Conservation (phyloP, 2,797 vertebrate species). For the Rhinophrynus dorsalis region DNA sequence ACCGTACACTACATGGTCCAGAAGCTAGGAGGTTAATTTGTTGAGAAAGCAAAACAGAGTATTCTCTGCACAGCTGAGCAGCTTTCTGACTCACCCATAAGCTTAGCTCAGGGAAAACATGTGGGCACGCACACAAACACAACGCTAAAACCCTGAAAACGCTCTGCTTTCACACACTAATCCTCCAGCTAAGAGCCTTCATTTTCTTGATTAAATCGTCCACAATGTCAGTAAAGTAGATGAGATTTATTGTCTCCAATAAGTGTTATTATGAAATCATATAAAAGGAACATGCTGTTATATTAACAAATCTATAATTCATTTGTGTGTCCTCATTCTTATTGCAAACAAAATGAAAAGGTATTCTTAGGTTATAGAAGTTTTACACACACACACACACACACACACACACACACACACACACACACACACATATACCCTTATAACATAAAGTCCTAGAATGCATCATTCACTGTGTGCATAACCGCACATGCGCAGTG, state of each 20-base stretch:
- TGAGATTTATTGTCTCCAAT: background rate
- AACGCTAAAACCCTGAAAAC: constrained; percentile 23
- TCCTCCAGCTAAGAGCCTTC: constrained; percentile 43
- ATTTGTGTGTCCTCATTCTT: background rate
- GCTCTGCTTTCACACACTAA: constrained; percentile 23
- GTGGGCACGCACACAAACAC: constrained; percentile 16
- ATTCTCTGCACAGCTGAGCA: constrained; percentile 12
- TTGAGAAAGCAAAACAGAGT: background rate
- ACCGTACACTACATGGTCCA: background rate
- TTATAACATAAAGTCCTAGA: no score
- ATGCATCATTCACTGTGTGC: no score
- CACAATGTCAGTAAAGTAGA: constrained; percentile 24
- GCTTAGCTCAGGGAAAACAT: constrained; percentile 10
- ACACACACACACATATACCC: no score
- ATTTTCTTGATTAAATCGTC: constrained; percentile 50
- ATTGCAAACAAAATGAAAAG: background rate
- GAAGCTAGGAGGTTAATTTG: background rate
- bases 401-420: no score
- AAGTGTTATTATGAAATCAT: constrained; percentile 22
- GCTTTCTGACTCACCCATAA: constrained; percentile 29
- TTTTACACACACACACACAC: no score
- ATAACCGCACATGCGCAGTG: no score
- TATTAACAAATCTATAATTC: background rate
- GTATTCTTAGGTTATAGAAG: no score
- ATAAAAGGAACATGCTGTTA: constrained; percentile 8